A percentile compares a stretch with the other conserved stretches of the same genome.
Evolutionary conservation across 2,797 vertebrate species (phyloP).

Genomic region (Benthosema pterotum): DNA sequence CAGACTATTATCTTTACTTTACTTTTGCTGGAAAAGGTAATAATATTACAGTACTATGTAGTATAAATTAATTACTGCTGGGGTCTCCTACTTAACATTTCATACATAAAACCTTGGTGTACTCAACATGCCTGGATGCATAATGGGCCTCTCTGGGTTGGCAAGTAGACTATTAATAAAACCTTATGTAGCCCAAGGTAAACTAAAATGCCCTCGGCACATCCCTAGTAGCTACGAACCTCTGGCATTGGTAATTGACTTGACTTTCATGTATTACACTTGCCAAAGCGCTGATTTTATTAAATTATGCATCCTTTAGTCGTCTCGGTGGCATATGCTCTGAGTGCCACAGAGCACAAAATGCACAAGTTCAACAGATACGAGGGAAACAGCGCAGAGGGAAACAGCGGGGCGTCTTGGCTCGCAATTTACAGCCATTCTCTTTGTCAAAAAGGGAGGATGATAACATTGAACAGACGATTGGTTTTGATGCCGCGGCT

Average conservation of each 20-base stretch:
- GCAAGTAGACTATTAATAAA: too few relatives aligned
- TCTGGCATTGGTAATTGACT: slow-evolving; percentile 24
- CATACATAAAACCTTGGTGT: too few relatives aligned
- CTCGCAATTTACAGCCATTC: neutral
- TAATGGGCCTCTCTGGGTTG: too few relatives aligned
- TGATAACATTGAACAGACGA: slow-evolving; percentile 18
- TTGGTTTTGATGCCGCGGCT: slow-evolving; percentile 42
- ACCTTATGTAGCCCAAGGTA: slow-evolving; percentile 6
- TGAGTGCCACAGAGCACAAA: slow-evolving; percentile 12
- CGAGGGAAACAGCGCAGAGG: neutral
- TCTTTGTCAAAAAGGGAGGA: neutral
- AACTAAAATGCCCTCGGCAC: neutral
- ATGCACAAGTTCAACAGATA: slow-evolving; percentile 20
- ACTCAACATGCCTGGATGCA: too few relatives aligned
- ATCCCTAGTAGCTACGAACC: too few relatives aligned
- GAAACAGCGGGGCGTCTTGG: neutral
- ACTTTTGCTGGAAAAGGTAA: too few relatives aligned
- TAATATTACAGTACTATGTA: too few relatives aligned
- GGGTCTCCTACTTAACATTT: too few relatives aligned
- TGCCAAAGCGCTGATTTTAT: slow-evolving; percentile 45
- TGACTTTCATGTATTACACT: slow-evolving; percentile 42
- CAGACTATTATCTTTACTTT: too few relatives aligned
- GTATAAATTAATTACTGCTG: too few relatives aligned
- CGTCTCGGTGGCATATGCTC: slow-evolving; percentile 22
- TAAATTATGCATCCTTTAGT: slow-evolving; percentile 35